Conservation (phyloP, 1,140 invertebrate genomes). For the Atta cephalotes region DNA sequence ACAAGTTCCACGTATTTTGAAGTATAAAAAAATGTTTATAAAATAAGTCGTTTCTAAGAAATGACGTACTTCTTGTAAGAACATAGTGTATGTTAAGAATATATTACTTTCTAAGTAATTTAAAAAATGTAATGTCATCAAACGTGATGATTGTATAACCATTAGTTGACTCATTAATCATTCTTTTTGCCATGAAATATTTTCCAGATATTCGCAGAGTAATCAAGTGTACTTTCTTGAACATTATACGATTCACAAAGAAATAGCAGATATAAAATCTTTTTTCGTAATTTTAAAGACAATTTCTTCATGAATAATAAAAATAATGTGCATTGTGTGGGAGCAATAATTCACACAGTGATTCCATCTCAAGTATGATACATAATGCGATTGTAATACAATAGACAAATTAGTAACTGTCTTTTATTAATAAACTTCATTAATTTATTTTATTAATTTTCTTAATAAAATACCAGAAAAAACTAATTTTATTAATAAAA, state of each 20-base stretch:
- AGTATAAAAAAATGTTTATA: neutral
- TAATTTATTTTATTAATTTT: neutral
- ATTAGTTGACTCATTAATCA: neutral
- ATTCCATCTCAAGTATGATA: neutral
- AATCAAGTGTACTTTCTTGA: neutral
- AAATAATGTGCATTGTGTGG: neutral
- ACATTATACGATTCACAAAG: neutral
- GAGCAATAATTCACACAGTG: neutral
- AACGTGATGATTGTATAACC: neutral
- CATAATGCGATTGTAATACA: neutral
- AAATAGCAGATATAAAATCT: neutral
- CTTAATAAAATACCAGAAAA: neutral
- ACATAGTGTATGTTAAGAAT: neutral
- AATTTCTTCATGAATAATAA: neutral
- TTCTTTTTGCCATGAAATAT: neutral
- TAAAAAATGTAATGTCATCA: neutral
- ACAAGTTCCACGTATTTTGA: neutral
- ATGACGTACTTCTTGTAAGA: neutral
- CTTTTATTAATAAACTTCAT: too few species aligned
- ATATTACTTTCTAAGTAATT: slow-evolving; percentile 12
- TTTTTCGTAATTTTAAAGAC: neutral
- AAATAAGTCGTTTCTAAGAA: neutral
- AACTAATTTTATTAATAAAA: neutral
- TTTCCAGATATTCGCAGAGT: neutral
- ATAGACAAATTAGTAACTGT: neutral